Evolutionary conservation across 2,797 vertebrate species (phyloP).

Genomic region (Gobionotothen gibberifrons): DNA sequence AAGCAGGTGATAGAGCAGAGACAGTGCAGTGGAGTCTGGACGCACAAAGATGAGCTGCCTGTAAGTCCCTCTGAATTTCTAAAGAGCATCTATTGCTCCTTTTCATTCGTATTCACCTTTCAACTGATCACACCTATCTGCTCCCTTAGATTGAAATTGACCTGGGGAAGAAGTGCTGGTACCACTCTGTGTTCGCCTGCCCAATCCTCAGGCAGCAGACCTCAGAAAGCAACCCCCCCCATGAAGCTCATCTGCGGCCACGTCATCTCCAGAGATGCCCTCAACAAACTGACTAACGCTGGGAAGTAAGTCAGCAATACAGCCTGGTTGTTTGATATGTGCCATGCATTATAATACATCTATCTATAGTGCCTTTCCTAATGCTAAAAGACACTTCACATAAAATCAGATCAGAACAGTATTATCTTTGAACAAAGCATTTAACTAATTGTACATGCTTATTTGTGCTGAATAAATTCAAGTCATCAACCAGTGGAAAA

Average conservation of each 20-base stretch:
- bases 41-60: slow-evolving; percentile 92
- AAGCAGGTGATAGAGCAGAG: slow-evolving; percentile 94
- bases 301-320: slow-evolving; percentile 87
- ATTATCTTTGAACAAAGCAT: not conserved
- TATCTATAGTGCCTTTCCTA: too few species aligned
- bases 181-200: slow-evolving; percentile 95
- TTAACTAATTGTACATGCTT: not conserved
- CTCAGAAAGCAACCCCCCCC: slow-evolving; percentile 92
- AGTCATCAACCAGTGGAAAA: not conserved
- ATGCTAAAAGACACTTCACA: too few species aligned
- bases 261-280: slow-evolving; percentile 93
- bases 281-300: slow-evolving; percentile 94
- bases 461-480: not conserved
- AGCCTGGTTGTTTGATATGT: not conserved
- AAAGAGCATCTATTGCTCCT: fast-evolving
- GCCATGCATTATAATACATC: too few species aligned
- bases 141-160: slow-evolving; percentile 90
- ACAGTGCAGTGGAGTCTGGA: slow-evolving; percentile 93
- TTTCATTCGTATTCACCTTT: not conserved
- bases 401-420: too few species aligned
- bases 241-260: slow-evolving; percentile 95
- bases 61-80: slow-evolving; percentile 72
- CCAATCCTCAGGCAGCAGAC: slow-evolving; percentile 94
- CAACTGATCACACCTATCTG: not conserved
- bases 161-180: slow-evolving; percentile 95